A percentile compares a stretch with the other conserved stretches of the same genome.
These are phyloP conservation scores for Iphiclides podalirius DNA, from an alignment of 2,888 invertebrate species.

Conservation along the genomic window DNA sequence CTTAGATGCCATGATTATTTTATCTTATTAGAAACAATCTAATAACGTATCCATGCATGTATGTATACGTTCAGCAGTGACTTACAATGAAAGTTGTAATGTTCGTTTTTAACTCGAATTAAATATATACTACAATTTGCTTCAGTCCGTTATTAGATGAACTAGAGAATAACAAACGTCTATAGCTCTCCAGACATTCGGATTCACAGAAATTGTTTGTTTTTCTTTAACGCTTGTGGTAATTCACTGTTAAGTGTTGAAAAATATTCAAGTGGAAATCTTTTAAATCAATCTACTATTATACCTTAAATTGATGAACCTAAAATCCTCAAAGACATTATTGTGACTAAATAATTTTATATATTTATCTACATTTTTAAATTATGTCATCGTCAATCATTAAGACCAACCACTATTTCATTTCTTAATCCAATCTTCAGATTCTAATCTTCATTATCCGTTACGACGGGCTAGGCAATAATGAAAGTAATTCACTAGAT, in stretches of 20 bases:
- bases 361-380: too few relatives aligned
- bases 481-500: neutral
- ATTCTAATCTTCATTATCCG: slow-evolving; percentile 1
- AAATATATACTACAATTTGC: too few relatives aligned
- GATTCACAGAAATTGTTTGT: slow-evolving; percentile 1
- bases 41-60: too few relatives aligned
- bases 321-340: too few relatives aligned
- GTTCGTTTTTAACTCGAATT: neutral
- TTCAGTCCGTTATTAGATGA: slow-evolving; percentile 1
- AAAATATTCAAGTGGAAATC: neutral
- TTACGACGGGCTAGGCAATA: neutral
- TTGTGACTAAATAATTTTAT: too few relatives aligned
- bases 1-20: too few relatives aligned
- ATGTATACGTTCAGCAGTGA: neutral
- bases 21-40: too few relatives aligned
- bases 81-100: neutral
- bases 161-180: neutral
- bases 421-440: neutral
- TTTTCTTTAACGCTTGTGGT: slow-evolving; percentile 5
- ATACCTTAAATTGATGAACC: too few relatives aligned
- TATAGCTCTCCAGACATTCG: neutral
- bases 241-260: neutral
- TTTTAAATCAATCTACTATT: too few relatives aligned
- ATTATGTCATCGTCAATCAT: too few relatives aligned
- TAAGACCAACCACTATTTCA: neutral